These are phyloP conservation scores for Propithecus perrieri DNA, from an alignment of 2,797 vertebrate species.

Conservation along the genomic window DNA sequence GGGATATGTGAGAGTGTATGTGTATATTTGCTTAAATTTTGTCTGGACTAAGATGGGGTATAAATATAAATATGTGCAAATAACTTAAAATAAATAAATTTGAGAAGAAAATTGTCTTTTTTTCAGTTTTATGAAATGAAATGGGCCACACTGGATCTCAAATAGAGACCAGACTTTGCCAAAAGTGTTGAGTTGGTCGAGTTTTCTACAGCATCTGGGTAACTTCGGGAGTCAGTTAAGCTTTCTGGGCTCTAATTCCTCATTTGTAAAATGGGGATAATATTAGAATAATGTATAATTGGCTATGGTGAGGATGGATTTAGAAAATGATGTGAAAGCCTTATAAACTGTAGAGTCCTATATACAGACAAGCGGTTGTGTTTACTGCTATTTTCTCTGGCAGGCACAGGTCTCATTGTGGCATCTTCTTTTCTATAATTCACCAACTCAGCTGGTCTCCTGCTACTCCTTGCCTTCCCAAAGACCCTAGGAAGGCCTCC, in stretches of 20 bases:
- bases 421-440: background rate
- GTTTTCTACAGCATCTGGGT: background rate
- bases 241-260: background rate
- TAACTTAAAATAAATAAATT: conserved; percentile 30
- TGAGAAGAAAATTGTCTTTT: background rate
- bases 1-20: background rate
- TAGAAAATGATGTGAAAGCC: background rate
- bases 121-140: conserved; percentile 6
- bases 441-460: background rate
- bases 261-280: background rate
- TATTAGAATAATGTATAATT: background rate
- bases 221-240: background rate
- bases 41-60: background rate
- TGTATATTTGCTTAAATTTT: conserved; percentile 45
- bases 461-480: background rate
- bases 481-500: background rate
- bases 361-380: background rate
- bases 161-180: background rate
- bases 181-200: background rate
- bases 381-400: background rate
- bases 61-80: conserved; percentile 41
- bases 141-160: background rate
- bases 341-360: background rate
- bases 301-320: background rate
- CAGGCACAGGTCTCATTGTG: background rate